Conservation (phyloP, 1,140 invertebrate species). For the Araneus ventricosus region DNA sequence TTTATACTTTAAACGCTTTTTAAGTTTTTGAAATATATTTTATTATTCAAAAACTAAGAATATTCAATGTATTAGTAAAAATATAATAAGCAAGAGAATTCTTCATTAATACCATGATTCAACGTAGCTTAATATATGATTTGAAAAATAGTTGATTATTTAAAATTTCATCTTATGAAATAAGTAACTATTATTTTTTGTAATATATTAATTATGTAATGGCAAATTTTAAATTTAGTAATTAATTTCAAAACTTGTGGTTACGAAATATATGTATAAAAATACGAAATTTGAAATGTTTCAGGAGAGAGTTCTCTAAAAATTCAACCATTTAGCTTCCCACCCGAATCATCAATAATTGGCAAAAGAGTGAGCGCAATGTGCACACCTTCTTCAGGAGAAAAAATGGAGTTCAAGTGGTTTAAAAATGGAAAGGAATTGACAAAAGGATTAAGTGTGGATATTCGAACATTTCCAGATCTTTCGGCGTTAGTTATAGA, state of each 20-base stretch:
- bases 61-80: not conserved
- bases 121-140: not conserved
- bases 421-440: constrained; percentile 62
- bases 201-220: not conserved
- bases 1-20: not conserved
- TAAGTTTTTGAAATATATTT: not conserved
- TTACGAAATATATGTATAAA: not conserved
- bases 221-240: not conserved
- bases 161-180: not conserved
- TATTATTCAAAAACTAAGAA: not conserved
- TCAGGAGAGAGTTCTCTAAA: not conserved
- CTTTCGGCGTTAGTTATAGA: constrained; percentile 60
- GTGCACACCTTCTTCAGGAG: constrained; percentile 61
- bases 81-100: not conserved
- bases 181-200: not conserved
- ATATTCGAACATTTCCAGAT: constrained; percentile 49
- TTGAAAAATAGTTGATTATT: not conserved
- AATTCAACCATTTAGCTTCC: constrained; percentile 64
- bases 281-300: not conserved
- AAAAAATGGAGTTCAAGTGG: constrained; percentile 69
- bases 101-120: not conserved
- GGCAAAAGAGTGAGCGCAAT: constrained; percentile 48
- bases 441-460: not conserved
- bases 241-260: not conserved
- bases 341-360: not conserved